phyloP scores from a whole-genome alignment of 2,113 vertebrate species.

The Chloropsis hardwickii region DNA sequence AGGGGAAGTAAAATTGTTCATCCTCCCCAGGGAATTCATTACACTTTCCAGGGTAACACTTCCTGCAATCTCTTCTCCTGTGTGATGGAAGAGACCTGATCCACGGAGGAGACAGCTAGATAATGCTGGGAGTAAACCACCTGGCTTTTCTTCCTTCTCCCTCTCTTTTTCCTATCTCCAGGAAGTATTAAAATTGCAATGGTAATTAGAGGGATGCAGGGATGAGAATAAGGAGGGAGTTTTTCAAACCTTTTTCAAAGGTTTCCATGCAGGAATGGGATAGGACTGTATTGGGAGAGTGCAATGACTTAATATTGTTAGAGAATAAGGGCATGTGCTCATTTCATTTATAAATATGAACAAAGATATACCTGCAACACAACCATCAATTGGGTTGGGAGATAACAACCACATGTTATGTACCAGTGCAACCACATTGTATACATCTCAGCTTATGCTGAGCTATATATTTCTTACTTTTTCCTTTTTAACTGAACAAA shows the following conservation, averaged over 20 bases:
- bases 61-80: background rate
- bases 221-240: background rate
- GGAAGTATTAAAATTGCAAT: background rate
- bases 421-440: background rate
- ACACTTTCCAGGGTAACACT: background rate
- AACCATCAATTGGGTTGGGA: background rate
- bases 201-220: background rate
- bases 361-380: background rate
- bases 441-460: background rate
- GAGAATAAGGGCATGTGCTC: background rate
- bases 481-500: background rate
- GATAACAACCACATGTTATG: background rate
- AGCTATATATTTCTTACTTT: background rate
- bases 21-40: background rate
- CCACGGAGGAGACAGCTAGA: background rate
- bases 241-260: no score
- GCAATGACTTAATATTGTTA: background rate
- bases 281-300: background rate
- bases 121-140: background rate
- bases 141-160: background rate
- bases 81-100: background rate
- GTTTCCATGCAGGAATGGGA: background rate
- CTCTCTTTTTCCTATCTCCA: background rate
- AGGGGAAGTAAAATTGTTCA: background rate
- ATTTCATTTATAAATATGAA: background rate